These are phyloP conservation scores for Siniperca obscura DNA, from an alignment of 2,797 vertebrate genomes.

Conservation along the genomic window DNA sequence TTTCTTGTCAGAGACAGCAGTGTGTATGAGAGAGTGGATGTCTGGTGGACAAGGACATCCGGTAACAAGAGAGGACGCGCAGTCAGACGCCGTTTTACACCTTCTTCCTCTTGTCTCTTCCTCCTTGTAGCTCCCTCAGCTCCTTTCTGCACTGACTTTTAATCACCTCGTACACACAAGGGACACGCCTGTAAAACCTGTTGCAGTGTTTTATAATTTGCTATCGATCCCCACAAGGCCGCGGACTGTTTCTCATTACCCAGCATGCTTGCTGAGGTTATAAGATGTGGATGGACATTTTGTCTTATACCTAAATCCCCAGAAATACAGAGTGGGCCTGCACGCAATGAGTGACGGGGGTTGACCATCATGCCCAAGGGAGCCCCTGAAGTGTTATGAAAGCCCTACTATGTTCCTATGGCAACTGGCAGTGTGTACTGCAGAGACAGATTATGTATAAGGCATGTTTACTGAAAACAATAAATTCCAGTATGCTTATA, in stretches of 20 bases:
- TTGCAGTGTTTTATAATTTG: conserved; percentile 70
- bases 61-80: conserved; percentile 76
- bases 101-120: conserved; percentile 69
- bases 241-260: conserved; percentile 76
- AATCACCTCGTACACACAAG: conserved; percentile 65
- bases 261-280: conserved; percentile 57
- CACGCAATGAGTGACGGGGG: conserved; percentile 45
- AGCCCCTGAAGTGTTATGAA: conserved; percentile 77
- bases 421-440: conserved; percentile 68
- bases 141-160: conserved; percentile 51
- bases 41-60: conserved; percentile 69
- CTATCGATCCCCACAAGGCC: conserved; percentile 60
- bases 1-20: conserved; percentile 57
- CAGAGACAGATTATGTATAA: conserved; percentile 72
- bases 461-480: conserved; percentile 83
- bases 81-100: conserved; percentile 85
- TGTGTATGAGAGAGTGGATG: conserved; percentile 53
- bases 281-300: conserved; percentile 58
- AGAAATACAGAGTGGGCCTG: conserved; percentile 36
- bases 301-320: conserved; percentile 52
- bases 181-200: conserved; percentile 71
- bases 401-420: conserved; percentile 73
- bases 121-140: conserved; percentile 56
- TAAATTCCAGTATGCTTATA: conserved; percentile 81
- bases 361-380: conserved; percentile 41